Percentiles rank a stretch among this genome's conserved stretches.
phyloP scores from a whole-genome alignment of 2,797 vertebrate genomes.

The Gobionotothen gibberifrons region DNA sequence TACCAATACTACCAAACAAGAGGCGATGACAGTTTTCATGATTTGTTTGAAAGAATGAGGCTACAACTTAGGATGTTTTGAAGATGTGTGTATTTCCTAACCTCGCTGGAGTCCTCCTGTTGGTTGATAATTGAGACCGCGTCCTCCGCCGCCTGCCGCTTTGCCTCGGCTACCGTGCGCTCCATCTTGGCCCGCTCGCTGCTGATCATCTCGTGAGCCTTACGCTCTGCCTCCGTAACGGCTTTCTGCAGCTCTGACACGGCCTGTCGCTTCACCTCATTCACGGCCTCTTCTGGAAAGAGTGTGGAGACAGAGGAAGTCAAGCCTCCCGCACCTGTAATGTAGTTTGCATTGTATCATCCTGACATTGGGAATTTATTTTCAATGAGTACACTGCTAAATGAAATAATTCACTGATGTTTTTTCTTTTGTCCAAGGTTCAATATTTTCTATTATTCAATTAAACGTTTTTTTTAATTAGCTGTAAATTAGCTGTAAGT shows the following conservation, averaged over 20 bases:
- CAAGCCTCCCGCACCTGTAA: conserved; percentile 69
- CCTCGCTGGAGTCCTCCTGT: conserved; percentile 98
- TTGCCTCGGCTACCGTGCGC: conserved; percentile 94
- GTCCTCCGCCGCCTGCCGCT: conserved; percentile 95
- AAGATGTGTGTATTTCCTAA: conserved; percentile 62
- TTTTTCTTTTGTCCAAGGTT: neutral
- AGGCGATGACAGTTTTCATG: neutral
- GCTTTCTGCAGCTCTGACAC: conserved; percentile 99
- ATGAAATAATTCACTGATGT: neutral
- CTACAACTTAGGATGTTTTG: neutral
- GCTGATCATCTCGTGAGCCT: conserved; percentile 97
- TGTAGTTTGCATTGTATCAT: conserved; percentile 51
- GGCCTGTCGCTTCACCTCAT: conserved; percentile 98
- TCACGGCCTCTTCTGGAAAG: conserved; percentile 96
- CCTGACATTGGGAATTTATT: conserved; percentile 9
- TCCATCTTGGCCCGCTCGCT: conserved; percentile 97
- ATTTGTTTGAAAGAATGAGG: conserved; percentile 20
- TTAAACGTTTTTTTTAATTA: neutral
- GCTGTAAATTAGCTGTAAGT: neutral
- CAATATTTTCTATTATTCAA: neutral
- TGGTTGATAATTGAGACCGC: conserved; percentile 96
- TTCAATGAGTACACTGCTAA: conserved; percentile 4
- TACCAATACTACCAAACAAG: neutral
- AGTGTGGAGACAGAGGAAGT: conserved; percentile 69
- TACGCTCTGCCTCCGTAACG: conserved; percentile 95